Conservation (phyloP, 2,113 vertebrate species). For the Pterophyllum scalare region DNA sequence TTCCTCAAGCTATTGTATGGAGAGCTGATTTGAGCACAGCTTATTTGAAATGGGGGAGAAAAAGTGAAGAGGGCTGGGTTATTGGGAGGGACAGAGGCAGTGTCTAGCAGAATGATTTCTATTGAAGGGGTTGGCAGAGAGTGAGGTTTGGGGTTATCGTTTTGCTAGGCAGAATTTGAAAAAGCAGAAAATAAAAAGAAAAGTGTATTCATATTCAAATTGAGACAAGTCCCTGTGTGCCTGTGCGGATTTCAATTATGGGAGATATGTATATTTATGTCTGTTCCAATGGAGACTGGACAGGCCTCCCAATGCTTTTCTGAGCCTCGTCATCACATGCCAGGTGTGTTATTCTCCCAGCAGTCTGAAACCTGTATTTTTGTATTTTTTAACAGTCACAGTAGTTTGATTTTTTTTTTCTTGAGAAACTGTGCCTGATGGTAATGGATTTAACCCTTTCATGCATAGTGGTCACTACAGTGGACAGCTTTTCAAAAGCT, state of each 20-base stretch:
- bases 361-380: constrained; percentile 10
- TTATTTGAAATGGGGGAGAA: constrained; percentile 10
- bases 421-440: not conserved
- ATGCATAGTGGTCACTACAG: too few species aligned
- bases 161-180: constrained; percentile 50
- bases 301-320: constrained; percentile 28
- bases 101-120: constrained; percentile 32
- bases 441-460: too few species aligned
- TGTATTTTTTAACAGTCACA: not conserved
- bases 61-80: constrained; percentile 7
- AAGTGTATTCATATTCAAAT: constrained; percentile 72
- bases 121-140: constrained; percentile 24
- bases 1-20: constrained; percentile 10
- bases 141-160: constrained; percentile 49
- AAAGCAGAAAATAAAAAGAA: constrained; percentile 58
- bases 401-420: not conserved
- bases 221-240: constrained; percentile 27
- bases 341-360: constrained; percentile 23
- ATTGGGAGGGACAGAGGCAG: constrained; percentile 19
- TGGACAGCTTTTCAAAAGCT: too few species aligned
- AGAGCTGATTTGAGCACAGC: constrained; percentile 30
- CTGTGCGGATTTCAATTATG: constrained; percentile 62
- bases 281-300: constrained; percentile 38
- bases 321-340: constrained; percentile 1
- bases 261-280: constrained; percentile 56